Base-by-base conservation (phyloP, 2,113 vertebrate genomes). In the Mellivora capensis region DNA sequence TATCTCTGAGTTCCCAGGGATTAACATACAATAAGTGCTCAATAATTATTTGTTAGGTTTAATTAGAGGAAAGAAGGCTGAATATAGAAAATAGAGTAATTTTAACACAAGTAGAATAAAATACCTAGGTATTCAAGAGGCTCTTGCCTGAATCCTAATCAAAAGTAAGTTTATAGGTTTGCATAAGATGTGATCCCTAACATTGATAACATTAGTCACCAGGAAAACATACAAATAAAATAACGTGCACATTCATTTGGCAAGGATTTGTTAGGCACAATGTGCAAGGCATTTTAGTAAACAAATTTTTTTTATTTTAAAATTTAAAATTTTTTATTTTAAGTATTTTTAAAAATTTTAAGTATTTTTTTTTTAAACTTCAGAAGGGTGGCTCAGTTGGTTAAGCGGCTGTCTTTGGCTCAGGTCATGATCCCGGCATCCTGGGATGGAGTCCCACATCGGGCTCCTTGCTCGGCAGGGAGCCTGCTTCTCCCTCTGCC, bases 91-190 rank as follows among this genome's bases (percentile, higher is more conserved):
- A 88, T 17, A 74, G 37, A 87, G 29, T 64, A 96, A 94, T 59
- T 90, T 90, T 62, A 93, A 95, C 44, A 90, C 17, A 94, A 31
- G 15, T 69, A 72, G 23, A 77, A 87, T 87, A 83, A 92, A 94
- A 90, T 90, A 86, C 21, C 10, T 83, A 90, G 18, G 23, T 76
- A 67, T 59, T 87, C 18, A 83, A 83, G 49, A 57, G 47, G 6
- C 29, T 69, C 13, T 74, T 87, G 76, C 52, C 47, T 93, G 25
- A 81, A 9, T 91, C 31, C 84, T 74, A 94, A 90, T 88, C 72
- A 91, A 91, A 96, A 49, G 42, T 72, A 94, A 80, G 12, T 72
- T 74, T 77, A 64, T 39, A 62, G 25, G 20, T 42, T 76, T 76
- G 15, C 25, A 27, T 88, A 37, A 59, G 3, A 80, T 67, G 9